Percentiles rank a stretch among this genome's conserved stretches.
Evolutionary conservation across 2,797 vertebrate species (phyloP).

Genomic region (Rhinichthys osculus): DNA sequence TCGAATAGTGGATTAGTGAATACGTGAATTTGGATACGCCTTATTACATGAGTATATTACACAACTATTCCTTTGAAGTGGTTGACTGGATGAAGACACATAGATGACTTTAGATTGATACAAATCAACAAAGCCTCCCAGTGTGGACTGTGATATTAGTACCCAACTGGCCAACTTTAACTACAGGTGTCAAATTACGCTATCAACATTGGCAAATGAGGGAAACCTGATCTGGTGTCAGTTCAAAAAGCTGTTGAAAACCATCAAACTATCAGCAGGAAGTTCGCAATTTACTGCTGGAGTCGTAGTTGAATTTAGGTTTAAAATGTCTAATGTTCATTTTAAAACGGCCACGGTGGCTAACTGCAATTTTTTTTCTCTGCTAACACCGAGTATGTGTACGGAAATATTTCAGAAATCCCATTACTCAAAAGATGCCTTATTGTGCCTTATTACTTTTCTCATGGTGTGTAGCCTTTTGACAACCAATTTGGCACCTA

Average conservation of each 20-base stretch:
- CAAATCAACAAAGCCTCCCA: conserved; percentile 65
- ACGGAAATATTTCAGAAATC: conserved; percentile 19
- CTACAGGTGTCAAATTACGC: conserved; percentile 43
- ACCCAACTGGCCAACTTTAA: conserved; percentile 49
- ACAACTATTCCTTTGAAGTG: conserved; percentile 19
- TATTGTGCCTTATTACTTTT: neutral
- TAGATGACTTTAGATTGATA: conserved; percentile 61
- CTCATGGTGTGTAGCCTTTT: neutral
- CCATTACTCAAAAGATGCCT: conserved; percentile 19
- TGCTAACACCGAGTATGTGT: conserved; percentile 1
- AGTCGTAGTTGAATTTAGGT: conserved; percentile 24
- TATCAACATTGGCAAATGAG: neutral
- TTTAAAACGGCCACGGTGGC: conserved; percentile 33
- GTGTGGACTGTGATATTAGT: conserved; percentile 55
- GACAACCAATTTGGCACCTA: conserved; percentile 4
- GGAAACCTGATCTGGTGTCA: conserved; percentile 6
- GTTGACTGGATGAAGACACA: conserved; percentile 68
- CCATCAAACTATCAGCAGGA: conserved; percentile 47
- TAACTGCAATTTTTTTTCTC: conserved; percentile 25
- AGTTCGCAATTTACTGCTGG: conserved; percentile 23
- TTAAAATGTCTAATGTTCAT: conserved; percentile 1
- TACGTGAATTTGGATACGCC: no score
- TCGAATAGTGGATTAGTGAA: no score
- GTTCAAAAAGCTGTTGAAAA: conserved; percentile 15
- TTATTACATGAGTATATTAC: no score